Evolutionary conservation across 2,888 invertebrate genomes (phyloP).

Genomic region (Spodoptera picta): DNA sequence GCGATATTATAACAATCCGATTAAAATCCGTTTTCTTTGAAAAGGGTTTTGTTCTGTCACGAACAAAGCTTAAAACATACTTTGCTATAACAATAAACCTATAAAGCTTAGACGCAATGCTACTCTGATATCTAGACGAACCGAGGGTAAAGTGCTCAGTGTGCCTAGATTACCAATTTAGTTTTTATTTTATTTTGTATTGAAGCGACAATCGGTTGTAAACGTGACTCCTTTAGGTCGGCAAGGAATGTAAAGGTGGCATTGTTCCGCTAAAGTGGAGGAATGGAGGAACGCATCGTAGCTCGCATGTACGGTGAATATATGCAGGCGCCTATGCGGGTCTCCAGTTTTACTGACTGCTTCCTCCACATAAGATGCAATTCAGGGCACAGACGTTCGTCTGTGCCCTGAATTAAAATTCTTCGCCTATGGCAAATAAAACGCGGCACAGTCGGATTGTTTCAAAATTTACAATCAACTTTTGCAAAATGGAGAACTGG

Average conservation of each 20-base stretch:
- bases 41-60: constrained; percentile 2
- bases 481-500: constrained; percentile 27
- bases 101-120: background rate
- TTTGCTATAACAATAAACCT: background rate
- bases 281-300: constrained; percentile 2
- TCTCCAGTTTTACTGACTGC: constrained; percentile 6
- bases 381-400: too few relatives aligned
- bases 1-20: constrained; percentile 29
- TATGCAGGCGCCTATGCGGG: constrained; percentile 12
- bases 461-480: constrained; percentile 36
- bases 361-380: constrained; percentile 5
- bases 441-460: constrained; percentile 24
- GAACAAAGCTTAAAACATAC: constrained; percentile 7
- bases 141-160: constrained; percentile 1
- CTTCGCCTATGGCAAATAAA: constrained; percentile 40
- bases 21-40: constrained; percentile 1
- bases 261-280: constrained; percentile 6
- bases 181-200: constrained; percentile 7
- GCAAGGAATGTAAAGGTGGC: constrained; percentile 2
- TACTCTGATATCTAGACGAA: constrained; percentile 11
- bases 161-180: constrained; percentile 2
- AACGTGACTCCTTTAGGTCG: background rate
- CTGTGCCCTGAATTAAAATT: constrained; percentile 32
- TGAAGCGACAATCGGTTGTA: constrained; percentile 1
- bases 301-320: constrained; percentile 6